Percentiles rank a stretch among this genome's conserved stretches.
Conservation (phyloP, 2,113 vertebrate species). For the Hassar affinis region DNA sequence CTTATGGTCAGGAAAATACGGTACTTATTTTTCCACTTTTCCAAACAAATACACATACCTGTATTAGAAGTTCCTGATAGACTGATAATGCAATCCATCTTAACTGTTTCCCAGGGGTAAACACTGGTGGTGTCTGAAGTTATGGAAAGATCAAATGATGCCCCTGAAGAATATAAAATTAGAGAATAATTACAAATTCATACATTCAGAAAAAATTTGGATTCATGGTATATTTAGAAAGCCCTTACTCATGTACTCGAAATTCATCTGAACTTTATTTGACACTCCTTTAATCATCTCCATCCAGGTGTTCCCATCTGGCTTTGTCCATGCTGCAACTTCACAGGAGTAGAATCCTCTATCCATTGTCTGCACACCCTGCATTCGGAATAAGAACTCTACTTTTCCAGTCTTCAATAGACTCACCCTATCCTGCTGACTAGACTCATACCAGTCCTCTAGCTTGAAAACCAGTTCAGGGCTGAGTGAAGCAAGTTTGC, state of each 20-base stretch:
- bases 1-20: too few species aligned
- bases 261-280: conserved; percentile 80
- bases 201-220: neutral
- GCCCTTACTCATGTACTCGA: conserved; percentile 75
- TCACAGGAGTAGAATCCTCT: conserved; percentile 79
- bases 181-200: neutral
- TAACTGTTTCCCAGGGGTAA: conserved; percentile 85
- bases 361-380: conserved; percentile 76
- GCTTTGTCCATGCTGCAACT: conserved; percentile 79
- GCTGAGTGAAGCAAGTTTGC: conserved; percentile 76
- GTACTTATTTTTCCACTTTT: too few species aligned
- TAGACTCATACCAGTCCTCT: conserved; percentile 73
- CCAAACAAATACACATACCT: conserved; percentile 68
- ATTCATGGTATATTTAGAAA: neutral
- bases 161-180: conserved; percentile 70
- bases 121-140: conserved; percentile 77
- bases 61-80: conserved; percentile 75
- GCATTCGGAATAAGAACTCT: conserved; percentile 81
- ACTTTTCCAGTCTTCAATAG: conserved; percentile 79
- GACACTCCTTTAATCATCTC: conserved; percentile 75
- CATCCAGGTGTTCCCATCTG: conserved; percentile 75
- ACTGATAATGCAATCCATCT: conserved; percentile 81
- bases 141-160: conserved; percentile 80
- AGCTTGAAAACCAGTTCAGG: conserved; percentile 75
- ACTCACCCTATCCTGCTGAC: conserved; percentile 68